phyloP scores from a whole-genome alignment of 2,888 invertebrate genomes.

The Colostygia pectinataria region DNA sequence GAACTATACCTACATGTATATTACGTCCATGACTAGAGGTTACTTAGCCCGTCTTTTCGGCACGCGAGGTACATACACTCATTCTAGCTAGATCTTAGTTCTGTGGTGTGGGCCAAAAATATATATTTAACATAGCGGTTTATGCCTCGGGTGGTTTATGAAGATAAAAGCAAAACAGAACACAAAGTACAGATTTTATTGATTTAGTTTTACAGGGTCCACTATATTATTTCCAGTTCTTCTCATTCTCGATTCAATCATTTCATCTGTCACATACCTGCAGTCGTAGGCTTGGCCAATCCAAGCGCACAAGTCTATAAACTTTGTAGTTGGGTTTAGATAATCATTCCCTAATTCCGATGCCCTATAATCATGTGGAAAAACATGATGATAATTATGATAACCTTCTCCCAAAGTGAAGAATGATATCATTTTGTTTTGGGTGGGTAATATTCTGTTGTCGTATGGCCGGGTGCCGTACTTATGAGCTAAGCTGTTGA shows the following conservation, averaged over 20 bases:
- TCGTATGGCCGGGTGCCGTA: background rate
- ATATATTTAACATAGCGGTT: too few species aligned
- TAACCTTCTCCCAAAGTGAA: background rate
- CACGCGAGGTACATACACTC: too few species aligned
- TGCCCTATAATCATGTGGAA: background rate
- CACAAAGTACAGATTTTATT: too few species aligned
- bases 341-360: background rate
- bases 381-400: constrained; percentile 1
- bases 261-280: background rate
- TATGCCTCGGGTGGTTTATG: too few species aligned
- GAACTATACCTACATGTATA: too few species aligned
- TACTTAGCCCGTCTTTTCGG: too few species aligned
- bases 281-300: background rate
- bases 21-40: too few species aligned
- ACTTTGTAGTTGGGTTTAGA: background rate
- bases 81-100: too few species aligned
- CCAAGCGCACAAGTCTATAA: background rate
- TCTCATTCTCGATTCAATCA: background rate
- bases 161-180: too few species aligned
- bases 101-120: too few species aligned
- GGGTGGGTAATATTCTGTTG: background rate
- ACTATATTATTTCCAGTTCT: background rate
- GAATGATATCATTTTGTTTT: background rate
- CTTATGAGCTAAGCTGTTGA: background rate
- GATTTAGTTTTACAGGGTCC: too few species aligned